Evolutionary conservation across 2,113 vertebrate genomes (phyloP).

Genomic region (Siniperca knerii): DNA sequence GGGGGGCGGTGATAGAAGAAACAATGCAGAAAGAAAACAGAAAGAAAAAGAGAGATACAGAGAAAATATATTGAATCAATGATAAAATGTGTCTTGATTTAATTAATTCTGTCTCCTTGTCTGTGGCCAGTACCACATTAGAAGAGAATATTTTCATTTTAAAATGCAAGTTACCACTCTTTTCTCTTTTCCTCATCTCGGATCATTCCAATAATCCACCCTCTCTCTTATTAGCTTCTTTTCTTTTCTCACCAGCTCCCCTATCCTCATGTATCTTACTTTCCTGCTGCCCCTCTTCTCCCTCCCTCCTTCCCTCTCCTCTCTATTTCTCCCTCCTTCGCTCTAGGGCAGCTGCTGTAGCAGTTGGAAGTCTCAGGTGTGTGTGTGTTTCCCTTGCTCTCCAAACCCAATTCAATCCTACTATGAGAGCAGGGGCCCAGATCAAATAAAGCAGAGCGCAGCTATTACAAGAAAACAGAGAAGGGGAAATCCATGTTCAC

Average conservation of each 20-base stretch:
- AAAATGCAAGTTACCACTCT: background rate
- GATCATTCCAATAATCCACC: background rate
- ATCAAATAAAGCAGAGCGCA: slow-evolving; percentile 72
- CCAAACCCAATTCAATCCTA: slow-evolving; percentile 65
- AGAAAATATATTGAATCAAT: background rate
- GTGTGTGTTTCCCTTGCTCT: slow-evolving; percentile 42
- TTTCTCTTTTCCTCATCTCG: background rate
- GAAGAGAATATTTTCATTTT: background rate
- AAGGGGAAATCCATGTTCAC: slow-evolving; percentile 60
- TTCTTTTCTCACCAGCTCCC: background rate
- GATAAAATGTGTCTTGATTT: slow-evolving; percentile 4
- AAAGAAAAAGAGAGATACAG: background rate
- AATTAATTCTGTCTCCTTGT: slow-evolving; percentile 4
- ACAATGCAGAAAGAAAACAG: background rate
- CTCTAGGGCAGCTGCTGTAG: slow-evolving; percentile 46
- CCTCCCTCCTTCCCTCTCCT: background rate
- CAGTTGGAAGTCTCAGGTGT: slow-evolving; percentile 50
- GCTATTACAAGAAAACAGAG: slow-evolving; percentile 68
- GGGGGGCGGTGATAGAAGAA: background rate
- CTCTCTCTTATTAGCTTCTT: background rate
- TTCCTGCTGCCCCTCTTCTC: background rate
- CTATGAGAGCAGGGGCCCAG: slow-evolving; percentile 49
- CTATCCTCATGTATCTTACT: background rate
- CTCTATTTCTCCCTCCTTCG: background rate
- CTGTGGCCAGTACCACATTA: background rate